Percentiles rank a stretch among this genome's conserved stretches.
Conservation (phyloP, 2,797 vertebrate genomes). For the Lutra lutra region DNA sequence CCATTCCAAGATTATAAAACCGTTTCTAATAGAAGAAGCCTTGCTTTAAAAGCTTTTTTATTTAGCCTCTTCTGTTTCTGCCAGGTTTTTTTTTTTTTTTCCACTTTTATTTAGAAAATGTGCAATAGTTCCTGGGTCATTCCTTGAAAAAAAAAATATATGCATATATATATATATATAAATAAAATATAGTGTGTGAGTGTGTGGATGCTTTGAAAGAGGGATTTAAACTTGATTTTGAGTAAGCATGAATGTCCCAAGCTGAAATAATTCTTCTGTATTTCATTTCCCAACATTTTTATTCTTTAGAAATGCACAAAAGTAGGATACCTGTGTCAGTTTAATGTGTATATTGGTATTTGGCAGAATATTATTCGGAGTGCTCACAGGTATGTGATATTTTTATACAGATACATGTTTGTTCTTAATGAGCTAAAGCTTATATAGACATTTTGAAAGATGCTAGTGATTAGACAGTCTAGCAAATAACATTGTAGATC, state of each 20-base stretch:
- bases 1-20: neutral
- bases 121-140: neutral
- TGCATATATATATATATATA: neutral
- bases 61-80: neutral
- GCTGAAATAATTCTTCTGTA: constrained; percentile 1
- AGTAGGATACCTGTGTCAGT: neutral
- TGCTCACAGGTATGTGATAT: constrained; percentile 55
- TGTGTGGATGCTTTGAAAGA: neutral
- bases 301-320: constrained; percentile 14
- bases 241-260: neutral
- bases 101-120: neutral
- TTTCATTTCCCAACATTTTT: constrained; percentile 46
- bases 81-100: constrained; percentile 3
- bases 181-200: neutral
- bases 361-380: constrained; percentile 38
- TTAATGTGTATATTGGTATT: constrained; percentile 56
- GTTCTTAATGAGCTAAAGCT: constrained; percentile 74
- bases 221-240: neutral
- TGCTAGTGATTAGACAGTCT: constrained; percentile 73
- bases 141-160: neutral
- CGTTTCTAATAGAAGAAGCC: neutral
- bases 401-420: constrained; percentile 66
- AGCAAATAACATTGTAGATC: constrained; percentile 59
- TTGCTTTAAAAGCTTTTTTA: constrained; percentile 46
- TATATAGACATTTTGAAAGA: constrained; percentile 76